Evolutionary conservation across 2,113 vertebrate species (phyloP).

Genomic region (Tilapia sparmanii): DNA sequence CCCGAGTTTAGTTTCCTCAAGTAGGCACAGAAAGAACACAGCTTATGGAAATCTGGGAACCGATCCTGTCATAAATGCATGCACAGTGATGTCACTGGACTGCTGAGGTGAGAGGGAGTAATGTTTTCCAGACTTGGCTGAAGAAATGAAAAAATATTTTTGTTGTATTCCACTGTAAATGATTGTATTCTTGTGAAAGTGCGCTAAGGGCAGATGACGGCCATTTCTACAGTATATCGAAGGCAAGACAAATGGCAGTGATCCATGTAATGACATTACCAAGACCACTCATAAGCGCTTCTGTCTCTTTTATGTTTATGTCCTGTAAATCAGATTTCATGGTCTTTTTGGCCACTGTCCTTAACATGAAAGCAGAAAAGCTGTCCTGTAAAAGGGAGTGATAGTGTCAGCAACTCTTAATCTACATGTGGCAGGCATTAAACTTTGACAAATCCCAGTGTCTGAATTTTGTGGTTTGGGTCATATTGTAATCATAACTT

Average conservation of each 20-base stretch:
- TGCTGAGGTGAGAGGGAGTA: neutral
- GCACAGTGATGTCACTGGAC: neutral
- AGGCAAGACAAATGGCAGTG: neutral
- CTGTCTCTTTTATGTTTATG: slow-evolving; percentile 21
- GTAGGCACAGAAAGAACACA: neutral
- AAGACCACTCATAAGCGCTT: slow-evolving; percentile 18
- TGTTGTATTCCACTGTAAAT: neutral
- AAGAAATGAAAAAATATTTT: neutral
- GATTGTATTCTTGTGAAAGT: neutral
- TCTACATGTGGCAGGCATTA: neutral
- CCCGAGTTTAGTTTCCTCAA: neutral
- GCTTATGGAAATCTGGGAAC: neutral
- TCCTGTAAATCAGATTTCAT: slow-evolving; percentile 34
- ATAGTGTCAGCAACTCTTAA: neutral
- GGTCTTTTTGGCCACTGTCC: neutral
- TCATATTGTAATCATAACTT: neutral
- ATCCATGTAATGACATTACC: slow-evolving; percentile 29
- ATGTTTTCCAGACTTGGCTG: neutral
- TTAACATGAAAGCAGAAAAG: neutral
- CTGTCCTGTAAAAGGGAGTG: neutral
- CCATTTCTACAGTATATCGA: neutral
- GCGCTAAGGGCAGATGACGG: neutral
- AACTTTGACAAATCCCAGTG: neutral
- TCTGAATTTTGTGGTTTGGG: neutral
- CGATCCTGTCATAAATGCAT: neutral